Evolutionary conservation across 2,888 invertebrate species (phyloP).

Genomic region (Lottia scabra): DNA sequence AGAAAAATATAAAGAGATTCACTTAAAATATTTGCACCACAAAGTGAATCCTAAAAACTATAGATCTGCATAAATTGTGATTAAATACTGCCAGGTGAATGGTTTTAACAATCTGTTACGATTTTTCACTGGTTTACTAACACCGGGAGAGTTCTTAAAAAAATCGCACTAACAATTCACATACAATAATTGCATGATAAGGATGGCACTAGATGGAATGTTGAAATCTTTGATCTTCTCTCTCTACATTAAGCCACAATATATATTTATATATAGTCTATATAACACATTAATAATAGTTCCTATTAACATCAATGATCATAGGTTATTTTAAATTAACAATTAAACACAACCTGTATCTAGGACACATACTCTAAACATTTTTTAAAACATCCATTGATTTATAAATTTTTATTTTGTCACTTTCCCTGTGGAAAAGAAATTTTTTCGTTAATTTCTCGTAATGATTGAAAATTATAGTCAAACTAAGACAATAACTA

Average conservation of each 20-base stretch:
- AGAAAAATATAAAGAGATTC: conserved; percentile 6
- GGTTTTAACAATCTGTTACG: not conserved
- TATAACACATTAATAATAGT: too few species aligned
- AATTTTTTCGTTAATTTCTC: too few species aligned
- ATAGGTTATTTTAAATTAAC: too few species aligned
- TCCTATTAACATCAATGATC: too few species aligned
- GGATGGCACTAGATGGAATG: conserved; percentile 5
- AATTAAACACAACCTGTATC: too few species aligned
- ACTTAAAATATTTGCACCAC: not conserved
- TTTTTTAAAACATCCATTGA: too few species aligned
- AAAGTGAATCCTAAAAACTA: not conserved
- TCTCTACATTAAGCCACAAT: conserved; percentile 1
- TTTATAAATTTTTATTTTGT: too few species aligned
- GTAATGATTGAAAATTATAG: too few species aligned
- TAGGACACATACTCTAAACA: too few species aligned
- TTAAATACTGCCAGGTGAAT: conserved; percentile 3
- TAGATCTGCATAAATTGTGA: conserved; percentile 3
- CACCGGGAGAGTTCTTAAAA: not conserved
- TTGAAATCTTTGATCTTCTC: not conserved
- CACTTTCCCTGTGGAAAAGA: too few species aligned
- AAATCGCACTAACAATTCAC: not conserved
- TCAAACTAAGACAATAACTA: too few species aligned
- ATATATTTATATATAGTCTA: not conserved
- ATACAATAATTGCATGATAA: not conserved
- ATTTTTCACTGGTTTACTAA: conserved; percentile 1